Conservation (phyloP, 2,113 vertebrate genomes). For the Stigmatopora argus region DNA sequence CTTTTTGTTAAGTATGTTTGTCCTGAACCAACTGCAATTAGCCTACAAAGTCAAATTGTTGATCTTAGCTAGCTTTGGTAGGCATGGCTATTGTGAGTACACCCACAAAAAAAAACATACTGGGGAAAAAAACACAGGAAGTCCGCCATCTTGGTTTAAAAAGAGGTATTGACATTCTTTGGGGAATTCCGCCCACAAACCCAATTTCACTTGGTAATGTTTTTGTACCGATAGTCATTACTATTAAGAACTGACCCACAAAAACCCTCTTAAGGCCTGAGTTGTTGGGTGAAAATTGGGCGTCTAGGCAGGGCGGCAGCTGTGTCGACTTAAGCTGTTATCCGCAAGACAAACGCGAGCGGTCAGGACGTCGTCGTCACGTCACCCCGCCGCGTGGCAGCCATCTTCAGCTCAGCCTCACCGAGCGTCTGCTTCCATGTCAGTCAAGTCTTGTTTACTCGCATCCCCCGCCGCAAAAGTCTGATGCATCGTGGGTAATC, state of each 20-base stretch:
- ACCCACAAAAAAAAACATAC: neutral
- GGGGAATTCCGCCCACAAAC: neutral
- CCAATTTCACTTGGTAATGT: neutral
- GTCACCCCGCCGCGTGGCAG: conserved; percentile 37
- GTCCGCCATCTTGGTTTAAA: neutral
- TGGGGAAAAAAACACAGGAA: neutral
- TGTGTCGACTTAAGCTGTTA: conserved; percentile 1
- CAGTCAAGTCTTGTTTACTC: conserved; percentile 68
- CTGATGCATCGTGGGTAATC: conserved; percentile 75
- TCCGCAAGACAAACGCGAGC: neutral
- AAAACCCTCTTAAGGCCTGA: neutral
- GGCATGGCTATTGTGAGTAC: too few relatives aligned
- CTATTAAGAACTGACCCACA: neutral
- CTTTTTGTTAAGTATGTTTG: conserved; percentile 2
- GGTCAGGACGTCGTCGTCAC: neutral
- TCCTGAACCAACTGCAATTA: neutral
- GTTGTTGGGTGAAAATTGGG: neutral
- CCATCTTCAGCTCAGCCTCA: conserved; percentile 69
- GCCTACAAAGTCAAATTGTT: neutral
- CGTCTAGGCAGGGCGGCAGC: conserved; percentile 7
- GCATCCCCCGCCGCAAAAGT: conserved; percentile 40
- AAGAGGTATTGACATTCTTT: neutral
- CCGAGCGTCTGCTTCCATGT: conserved; percentile 51
- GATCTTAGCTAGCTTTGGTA: too few relatives aligned
- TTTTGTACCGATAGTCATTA: neutral